Conservation (phyloP, 1,140 invertebrate species). For the Theocolax elegans region DNA sequence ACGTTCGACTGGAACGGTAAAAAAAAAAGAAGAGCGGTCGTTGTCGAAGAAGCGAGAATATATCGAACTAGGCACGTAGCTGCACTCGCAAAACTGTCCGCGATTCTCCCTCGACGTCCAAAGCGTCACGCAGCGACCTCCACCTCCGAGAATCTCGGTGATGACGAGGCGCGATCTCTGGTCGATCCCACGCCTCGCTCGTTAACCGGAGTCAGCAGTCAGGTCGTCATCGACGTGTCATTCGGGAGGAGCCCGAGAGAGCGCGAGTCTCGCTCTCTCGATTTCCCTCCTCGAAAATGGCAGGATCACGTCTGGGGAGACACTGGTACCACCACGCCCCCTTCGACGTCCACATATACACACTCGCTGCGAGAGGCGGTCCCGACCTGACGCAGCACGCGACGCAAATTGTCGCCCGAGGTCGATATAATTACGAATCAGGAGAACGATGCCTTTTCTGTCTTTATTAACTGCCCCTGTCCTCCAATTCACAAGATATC, state of each 20-base stretch:
- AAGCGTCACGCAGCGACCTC: slow-evolving; percentile 19
- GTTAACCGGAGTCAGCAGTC: slow-evolving; percentile 67
- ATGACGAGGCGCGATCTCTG: slow-evolving; percentile 66
- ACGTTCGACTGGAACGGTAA: too few species aligned
- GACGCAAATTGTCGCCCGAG: slow-evolving; percentile 57
- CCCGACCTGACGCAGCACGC: slow-evolving; percentile 59
- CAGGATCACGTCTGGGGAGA: slow-evolving; percentile 51
- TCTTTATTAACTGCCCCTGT: too few species aligned
- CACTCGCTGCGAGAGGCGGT: slow-evolving; percentile 17
- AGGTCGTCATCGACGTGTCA: slow-evolving; percentile 68
- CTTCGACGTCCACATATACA: slow-evolving; percentile 39
- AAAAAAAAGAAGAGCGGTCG: too few species aligned
- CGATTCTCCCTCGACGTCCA: slow-evolving; percentile 10
- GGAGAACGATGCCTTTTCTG: background rate
- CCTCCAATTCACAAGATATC: too few species aligned
- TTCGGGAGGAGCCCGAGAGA: slow-evolving; percentile 48
- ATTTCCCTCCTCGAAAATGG: too few species aligned
- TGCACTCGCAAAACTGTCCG: slow-evolving; percentile 11
- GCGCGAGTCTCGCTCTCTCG: slow-evolving; percentile 39
- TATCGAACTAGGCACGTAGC: slow-evolving; percentile 31
- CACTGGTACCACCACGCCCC: slow-evolving; percentile 49
- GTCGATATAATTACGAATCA: slow-evolving; percentile 41
- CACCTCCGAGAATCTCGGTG: slow-evolving; percentile 50
- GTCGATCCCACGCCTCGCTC: slow-evolving; percentile 64
- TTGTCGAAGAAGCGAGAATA: background rate